Conservation (phyloP, 2,888 invertebrate genomes). For the Anagyrus pseudococci region DNA sequence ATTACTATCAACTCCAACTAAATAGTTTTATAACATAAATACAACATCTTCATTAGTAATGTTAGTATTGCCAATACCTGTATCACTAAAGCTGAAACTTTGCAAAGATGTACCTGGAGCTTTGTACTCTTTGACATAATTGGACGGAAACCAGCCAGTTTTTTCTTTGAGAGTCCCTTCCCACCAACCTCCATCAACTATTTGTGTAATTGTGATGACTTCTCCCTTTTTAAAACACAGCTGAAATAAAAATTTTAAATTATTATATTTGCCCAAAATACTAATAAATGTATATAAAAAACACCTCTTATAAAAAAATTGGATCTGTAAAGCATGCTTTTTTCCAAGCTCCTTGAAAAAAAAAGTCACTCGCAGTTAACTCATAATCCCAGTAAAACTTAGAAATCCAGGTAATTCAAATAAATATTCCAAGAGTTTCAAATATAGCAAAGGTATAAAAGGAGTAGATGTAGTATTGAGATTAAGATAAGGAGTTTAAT, state of each 20-base stretch:
- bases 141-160: slow-evolving; percentile 98
- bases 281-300: not conserved
- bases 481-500: slow-evolving; percentile 22
- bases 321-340: not conserved
- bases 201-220: slow-evolving; percentile 94
- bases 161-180: slow-evolving; percentile 95
- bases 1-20: no score
- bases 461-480: slow-evolving; percentile 1
- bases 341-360: not conserved
- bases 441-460: not conserved
- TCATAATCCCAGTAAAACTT: not conserved
- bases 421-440: not conserved
- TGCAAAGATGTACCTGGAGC: slow-evolving; percentile 63
- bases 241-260: slow-evolving; percentile 58
- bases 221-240: slow-evolving; percentile 95
- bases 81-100: slow-evolving; percentile 38
- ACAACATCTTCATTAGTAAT: slow-evolving; percentile 27
- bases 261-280: not conserved
- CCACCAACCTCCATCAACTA: slow-evolving; percentile 99
- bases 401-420: not conserved
- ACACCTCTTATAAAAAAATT: not conserved
- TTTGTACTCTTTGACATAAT: slow-evolving; percentile 93
- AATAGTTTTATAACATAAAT: no score
- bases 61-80: slow-evolving; percentile 55
- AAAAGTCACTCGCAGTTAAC: not conserved